These are phyloP conservation scores for Oscheius sp. DNA, from an alignment of 2,888 invertebrate species.

Conservation along the genomic window DNA sequence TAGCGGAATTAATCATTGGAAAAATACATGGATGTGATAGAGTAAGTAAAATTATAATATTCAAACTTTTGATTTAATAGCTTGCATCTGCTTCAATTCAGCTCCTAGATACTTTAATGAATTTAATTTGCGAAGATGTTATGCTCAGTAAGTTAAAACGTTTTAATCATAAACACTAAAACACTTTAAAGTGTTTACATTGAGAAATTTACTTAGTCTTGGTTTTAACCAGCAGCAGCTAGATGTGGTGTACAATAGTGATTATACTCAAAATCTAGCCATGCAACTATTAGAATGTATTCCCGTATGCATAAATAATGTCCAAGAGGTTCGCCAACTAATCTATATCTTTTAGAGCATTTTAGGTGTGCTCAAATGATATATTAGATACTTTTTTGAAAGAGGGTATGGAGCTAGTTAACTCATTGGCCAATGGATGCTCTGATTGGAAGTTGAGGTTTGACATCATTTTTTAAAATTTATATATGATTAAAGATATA, in stretches of 20 bases:
- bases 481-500: conserved; percentile 43
- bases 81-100: conserved; percentile 86
- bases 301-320: conserved; percentile 43
- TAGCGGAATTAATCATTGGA: conserved; percentile 73
- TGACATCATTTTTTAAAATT: conserved; percentile 4
- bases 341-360: background rate
- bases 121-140: conserved; percentile 92
- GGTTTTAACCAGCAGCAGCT: conserved; percentile 37
- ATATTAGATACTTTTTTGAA: conserved; percentile 35
- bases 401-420: conserved; percentile 39
- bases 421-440: conserved; percentile 37
- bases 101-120: conserved; percentile 87
- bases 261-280: conserved; percentile 30
- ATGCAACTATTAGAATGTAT: conserved; percentile 48
- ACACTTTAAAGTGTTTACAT: conserved; percentile 31
- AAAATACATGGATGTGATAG: conserved; percentile 46
- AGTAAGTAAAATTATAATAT: conserved; percentile 26
- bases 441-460: conserved; percentile 50
- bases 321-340: conserved; percentile 48
- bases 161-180: background rate
- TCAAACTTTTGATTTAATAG: conserved; percentile 62
- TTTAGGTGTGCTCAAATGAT: conserved; percentile 32
- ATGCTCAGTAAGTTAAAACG: conserved; percentile 76
- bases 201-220: conserved; percentile 44
- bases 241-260: conserved; percentile 1